phyloP scores from a whole-genome alignment of 2,113 vertebrate species.

The Emydocephalus ijimae region DNA sequence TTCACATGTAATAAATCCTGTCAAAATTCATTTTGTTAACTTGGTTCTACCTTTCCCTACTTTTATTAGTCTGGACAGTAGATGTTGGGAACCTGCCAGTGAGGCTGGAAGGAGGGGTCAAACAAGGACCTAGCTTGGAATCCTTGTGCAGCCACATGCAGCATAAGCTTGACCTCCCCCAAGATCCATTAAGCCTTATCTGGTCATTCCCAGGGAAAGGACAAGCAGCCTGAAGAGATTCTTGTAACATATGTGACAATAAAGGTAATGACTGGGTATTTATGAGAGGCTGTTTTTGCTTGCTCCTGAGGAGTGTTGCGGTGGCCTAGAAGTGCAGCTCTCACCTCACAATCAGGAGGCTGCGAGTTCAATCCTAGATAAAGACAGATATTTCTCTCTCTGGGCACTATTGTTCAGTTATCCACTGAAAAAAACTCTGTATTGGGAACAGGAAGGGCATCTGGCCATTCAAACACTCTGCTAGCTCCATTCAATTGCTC shows the following conservation, averaged over 20 bases:
- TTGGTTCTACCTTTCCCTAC: slow-evolving; percentile 21
- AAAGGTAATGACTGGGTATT: not conserved
- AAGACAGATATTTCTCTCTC: too few species aligned
- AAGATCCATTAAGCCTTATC: not conserved
- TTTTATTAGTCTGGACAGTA: slow-evolving; percentile 44
- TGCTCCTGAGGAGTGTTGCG: not conserved
- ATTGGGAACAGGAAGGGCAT: too few species aligned
- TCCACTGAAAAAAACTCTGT: too few species aligned
- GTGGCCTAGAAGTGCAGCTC: too few species aligned
- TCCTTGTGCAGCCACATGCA: not conserved
- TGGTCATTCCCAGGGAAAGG: not conserved
- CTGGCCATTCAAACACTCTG: too few species aligned
- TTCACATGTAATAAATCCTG: slow-evolving; percentile 61
- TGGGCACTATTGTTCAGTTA: too few species aligned
- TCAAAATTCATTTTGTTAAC: slow-evolving; percentile 53
- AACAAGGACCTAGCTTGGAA: not conserved
- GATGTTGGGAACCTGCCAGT: not conserved
- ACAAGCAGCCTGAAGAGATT: not conserved
- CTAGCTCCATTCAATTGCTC: too few species aligned
- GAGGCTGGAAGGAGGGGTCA: not conserved
- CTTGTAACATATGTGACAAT: not conserved
- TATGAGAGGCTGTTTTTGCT: not conserved
- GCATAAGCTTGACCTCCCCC: not conserved
- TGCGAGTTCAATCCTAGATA: too few species aligned
- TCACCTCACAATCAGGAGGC: too few species aligned